A percentile compares a stretch with the other conserved stretches of the same genome.
phyloP scores from a whole-genome alignment of 1,140 invertebrate genomes.

The Apis laboriosa region DNA sequence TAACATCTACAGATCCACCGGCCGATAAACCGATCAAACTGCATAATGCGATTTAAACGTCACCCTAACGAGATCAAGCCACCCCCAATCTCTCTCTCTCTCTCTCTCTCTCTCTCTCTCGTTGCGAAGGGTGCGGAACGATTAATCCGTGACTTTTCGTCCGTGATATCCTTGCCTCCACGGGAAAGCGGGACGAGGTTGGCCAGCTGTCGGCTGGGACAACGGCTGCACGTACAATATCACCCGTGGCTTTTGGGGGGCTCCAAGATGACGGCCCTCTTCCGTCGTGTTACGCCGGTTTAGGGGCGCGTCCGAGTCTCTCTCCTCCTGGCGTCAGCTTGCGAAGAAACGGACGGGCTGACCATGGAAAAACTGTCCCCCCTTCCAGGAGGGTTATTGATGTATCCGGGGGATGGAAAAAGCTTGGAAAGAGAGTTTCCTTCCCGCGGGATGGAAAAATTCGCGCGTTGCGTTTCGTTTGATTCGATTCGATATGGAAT shows the following conservation, averaged over 20 bases:
- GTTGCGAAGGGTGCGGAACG: conserved; percentile 42
- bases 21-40: conserved; percentile 36
- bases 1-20: neutral
- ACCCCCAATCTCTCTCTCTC: neutral
- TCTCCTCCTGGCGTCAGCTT: conserved; percentile 59
- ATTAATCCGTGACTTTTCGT: conserved; percentile 67
- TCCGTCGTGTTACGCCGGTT: conserved; percentile 53
- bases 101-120: no score
- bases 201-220: conserved; percentile 62
- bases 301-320: conserved; percentile 6
- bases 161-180: conserved; percentile 21
- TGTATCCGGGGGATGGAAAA: conserved; percentile 18
- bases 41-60: conserved; percentile 59
- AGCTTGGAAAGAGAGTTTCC: neutral
- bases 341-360: conserved; percentile 57
- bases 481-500: no score
- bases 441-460: neutral
- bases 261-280: conserved; percentile 64
- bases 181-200: conserved; percentile 29
- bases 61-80: conserved; percentile 58
- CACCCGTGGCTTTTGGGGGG: conserved; percentile 63
- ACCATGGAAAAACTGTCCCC: conserved; percentile 50
- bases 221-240: conserved; percentile 68
- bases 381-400: conserved; percentile 40
- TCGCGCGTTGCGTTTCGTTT: neutral